phyloP scores from a whole-genome alignment of 2,113 vertebrate species.

The Neofelis nebulosa region DNA sequence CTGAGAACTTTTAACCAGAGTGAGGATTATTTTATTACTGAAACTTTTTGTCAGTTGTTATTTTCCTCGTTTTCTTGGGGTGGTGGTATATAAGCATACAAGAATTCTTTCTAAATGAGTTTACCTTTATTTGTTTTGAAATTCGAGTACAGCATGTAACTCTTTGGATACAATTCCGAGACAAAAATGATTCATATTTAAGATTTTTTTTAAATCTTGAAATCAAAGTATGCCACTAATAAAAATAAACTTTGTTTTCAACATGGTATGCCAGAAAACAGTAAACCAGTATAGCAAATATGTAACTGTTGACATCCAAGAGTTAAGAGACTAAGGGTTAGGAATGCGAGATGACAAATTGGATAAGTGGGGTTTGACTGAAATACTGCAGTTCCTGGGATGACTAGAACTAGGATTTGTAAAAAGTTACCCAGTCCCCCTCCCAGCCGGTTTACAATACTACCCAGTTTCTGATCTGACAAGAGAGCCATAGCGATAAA shows the following conservation, averaged over 20 bases:
- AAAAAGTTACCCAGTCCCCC: background rate
- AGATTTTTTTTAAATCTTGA: background rate
- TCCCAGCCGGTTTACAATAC: background rate
- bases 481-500: background rate
- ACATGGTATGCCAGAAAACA: background rate
- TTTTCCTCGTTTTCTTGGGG: background rate
- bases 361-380: background rate
- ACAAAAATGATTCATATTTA: background rate
- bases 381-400: background rate
- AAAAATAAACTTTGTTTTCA: background rate
- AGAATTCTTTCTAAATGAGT: conserved; percentile 31
- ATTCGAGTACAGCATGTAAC: background rate
- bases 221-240: background rate
- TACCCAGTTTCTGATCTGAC: background rate
- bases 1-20: background rate
- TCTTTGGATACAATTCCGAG: background rate
- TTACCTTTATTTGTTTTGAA: background rate
- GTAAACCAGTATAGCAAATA: background rate
- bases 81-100: background rate
- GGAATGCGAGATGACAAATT: background rate
- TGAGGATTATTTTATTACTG: background rate
- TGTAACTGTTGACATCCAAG: background rate
- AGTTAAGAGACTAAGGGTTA: background rate
- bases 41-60: background rate
- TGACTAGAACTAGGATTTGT: background rate